Percentiles rank a stretch among this genome's conserved stretches.
Conservation (phyloP, 2,113 vertebrate genomes). For the Calyptommatus sinebrachiatus region DNA sequence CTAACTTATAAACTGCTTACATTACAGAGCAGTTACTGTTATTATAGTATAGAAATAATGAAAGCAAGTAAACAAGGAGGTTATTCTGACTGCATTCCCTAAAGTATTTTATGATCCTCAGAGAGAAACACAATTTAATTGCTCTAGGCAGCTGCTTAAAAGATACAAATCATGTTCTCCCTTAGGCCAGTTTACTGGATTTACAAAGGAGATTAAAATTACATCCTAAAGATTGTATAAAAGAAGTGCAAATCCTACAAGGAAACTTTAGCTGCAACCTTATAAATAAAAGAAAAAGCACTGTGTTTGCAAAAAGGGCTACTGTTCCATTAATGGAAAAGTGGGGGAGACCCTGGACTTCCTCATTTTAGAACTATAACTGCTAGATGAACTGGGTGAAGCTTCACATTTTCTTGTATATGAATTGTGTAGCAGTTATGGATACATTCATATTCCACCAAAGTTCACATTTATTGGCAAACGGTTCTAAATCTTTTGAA, state of each 20-base stretch:
- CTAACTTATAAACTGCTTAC: background rate
- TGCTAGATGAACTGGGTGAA: too few species aligned
- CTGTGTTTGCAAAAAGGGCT: background rate
- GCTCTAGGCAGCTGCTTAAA: slow-evolving; percentile 25
- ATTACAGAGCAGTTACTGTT: background rate
- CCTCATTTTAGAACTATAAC: too few species aligned
- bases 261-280: background rate
- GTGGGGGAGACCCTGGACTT: too few species aligned
- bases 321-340: background rate
- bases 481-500: too few species aligned
- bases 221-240: background rate
- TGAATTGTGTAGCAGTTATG: too few species aligned
- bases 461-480: too few species aligned
- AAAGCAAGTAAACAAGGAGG: slow-evolving; percentile 10
- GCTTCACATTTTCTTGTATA: too few species aligned
- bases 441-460: too few species aligned
- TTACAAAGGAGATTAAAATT: slow-evolving; percentile 27
- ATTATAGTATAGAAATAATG: slow-evolving; percentile 4
- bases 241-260: slow-evolving; percentile 12
- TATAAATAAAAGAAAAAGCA: background rate
- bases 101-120: slow-evolving; percentile 9
- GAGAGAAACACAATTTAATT: slow-evolving; percentile 16
- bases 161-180: slow-evolving; percentile 25
- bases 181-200: slow-evolving; percentile 15
- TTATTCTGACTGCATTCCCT: slow-evolving; percentile 15